Percentiles rank a stretch among this genome's conserved stretches.
phyloP scores from a whole-genome alignment of 1,140 invertebrate genomes.

The Limonius californicus region DNA sequence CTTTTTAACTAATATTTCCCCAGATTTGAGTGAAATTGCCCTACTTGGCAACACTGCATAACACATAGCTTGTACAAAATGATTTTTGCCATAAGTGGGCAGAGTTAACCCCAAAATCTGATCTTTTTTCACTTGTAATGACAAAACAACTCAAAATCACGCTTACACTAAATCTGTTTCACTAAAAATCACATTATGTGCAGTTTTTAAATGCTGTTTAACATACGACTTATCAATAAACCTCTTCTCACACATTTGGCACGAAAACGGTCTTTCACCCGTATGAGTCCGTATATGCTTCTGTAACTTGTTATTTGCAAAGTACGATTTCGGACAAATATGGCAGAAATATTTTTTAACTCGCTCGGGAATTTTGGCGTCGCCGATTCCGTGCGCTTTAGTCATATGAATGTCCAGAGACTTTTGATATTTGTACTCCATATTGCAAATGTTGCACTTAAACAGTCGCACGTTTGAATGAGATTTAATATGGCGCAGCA shows the following conservation, averaged over 20 bases:
- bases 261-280: conserved; percentile 30
- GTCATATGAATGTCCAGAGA: conserved; percentile 33
- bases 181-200: conserved; percentile 25
- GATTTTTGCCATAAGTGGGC: too few relatives aligned
- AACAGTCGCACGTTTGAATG: conserved; percentile 33
- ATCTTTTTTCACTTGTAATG: too few relatives aligned
- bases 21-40: too few relatives aligned
- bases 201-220: conserved; percentile 30
- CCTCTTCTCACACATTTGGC: conserved; percentile 29
- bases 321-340: conserved; percentile 32
- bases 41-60: too few relatives aligned
- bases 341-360: conserved; percentile 34
- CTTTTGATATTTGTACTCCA: conserved; percentile 36
- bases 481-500: conserved; percentile 32
- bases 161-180: background rate
- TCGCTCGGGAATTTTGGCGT: conserved; percentile 28
- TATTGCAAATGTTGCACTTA: conserved; percentile 28
- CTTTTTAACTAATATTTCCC: too few relatives aligned
- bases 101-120: too few relatives aligned
- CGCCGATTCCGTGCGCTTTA: conserved; percentile 33
- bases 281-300: conserved; percentile 33
- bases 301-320: conserved; percentile 34
- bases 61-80: too few relatives aligned
- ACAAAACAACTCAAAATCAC: too few relatives aligned
- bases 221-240: conserved; percentile 34